Evolutionary conservation across 1,140 invertebrate genomes (phyloP).

Genomic region (Oncopeltus fasciatus): DNA sequence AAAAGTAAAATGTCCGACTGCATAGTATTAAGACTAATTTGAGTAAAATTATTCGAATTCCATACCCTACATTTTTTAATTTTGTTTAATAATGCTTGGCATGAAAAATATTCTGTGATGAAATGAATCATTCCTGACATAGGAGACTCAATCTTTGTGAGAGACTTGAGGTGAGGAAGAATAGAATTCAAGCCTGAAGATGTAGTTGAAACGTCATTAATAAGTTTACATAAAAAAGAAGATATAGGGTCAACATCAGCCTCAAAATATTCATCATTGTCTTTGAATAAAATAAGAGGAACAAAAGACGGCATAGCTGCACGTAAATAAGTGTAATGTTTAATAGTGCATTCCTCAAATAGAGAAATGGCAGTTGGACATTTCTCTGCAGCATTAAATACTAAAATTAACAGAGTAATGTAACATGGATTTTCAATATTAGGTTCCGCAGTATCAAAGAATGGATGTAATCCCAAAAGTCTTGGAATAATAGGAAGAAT

Average conservation of each 20-base stretch:
- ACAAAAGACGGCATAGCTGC: constrained; percentile 88
- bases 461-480: constrained; percentile 83
- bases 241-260: constrained; percentile 3
- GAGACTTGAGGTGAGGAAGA: constrained; percentile 29
- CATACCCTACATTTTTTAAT: constrained; percentile 31
- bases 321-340: constrained; percentile 88
- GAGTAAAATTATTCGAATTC: constrained; percentile 31
- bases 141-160: constrained; percentile 69
- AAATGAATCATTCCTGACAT: constrained; percentile 45
- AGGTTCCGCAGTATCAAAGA: constrained; percentile 89
- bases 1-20: constrained; percentile 46
- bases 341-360: constrained; percentile 78
- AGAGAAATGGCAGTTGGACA: constrained; percentile 81
- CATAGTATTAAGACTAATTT: constrained; percentile 34
- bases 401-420: constrained; percentile 78
- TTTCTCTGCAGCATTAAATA: constrained; percentile 84
- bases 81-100: constrained; percentile 38
- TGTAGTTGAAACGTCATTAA: constrained; percentile 9
- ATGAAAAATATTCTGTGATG: constrained; percentile 59
- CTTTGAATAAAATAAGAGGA: constrained; percentile 43
- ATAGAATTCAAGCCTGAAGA: constrained; percentile 1
- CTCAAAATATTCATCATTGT: constrained; percentile 10
- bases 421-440: constrained; percentile 90
- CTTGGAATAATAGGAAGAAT: constrained; percentile 78
- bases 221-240: constrained; percentile 3